Percentiles rank a stretch among this genome's conserved stretches.
These are phyloP conservation scores for Drosophila parabipectinata DNA, from an alignment of 1,140 invertebrate species.

Conservation along the genomic window DNA sequence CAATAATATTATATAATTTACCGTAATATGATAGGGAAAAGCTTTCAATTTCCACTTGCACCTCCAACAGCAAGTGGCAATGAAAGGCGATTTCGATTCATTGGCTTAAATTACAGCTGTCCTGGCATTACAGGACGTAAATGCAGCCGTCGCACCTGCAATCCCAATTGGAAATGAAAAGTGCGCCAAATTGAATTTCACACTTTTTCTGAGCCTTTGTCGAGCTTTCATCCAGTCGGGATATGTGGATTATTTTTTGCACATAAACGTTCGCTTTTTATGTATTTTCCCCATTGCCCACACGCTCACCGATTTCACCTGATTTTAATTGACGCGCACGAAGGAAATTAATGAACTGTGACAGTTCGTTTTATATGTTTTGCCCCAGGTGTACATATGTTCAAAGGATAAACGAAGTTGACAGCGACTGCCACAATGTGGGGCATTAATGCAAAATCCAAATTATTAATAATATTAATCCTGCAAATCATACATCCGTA, in stretches of 20 bases:
- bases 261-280: conserved; percentile 22
- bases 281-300: background rate
- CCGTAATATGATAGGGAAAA: conserved; percentile 44
- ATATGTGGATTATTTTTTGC: conserved; percentile 38
- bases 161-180: conserved; percentile 44
- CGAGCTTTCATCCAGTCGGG: conserved; percentile 33
- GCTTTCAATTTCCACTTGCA: conserved; percentile 59
- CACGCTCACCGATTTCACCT: conserved; percentile 5
- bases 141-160: background rate
- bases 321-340: conserved; percentile 47
- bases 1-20: background rate
- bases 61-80: conserved; percentile 44
- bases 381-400: conserved; percentile 14
- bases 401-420: conserved; percentile 21
- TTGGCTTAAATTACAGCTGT: conserved; percentile 55
- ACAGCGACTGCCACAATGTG: conserved; percentile 26
- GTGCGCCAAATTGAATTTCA: conserved; percentile 58
- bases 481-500: conserved; percentile 12
- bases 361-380: conserved; percentile 23
- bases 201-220: conserved; percentile 24
- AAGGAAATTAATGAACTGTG: conserved; percentile 58
- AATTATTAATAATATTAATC: conserved; percentile 36
- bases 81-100: conserved; percentile 49
- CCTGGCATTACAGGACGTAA: conserved; percentile 19
- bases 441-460: conserved; percentile 13